Conservation (phyloP, 2,797 vertebrate genomes). For the Hippopotamyrus pictus region DNA sequence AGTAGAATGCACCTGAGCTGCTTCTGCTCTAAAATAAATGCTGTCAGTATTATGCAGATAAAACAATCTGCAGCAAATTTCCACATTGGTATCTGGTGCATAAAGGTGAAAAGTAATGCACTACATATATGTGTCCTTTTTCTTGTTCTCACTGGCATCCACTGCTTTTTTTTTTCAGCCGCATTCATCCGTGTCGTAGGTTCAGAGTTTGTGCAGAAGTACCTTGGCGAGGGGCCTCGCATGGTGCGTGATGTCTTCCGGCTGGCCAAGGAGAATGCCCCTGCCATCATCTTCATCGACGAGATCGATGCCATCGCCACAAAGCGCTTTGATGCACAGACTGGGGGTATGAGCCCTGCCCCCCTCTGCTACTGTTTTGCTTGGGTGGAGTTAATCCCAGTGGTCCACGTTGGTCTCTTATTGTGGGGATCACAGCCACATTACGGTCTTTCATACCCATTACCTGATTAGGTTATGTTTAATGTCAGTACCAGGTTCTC, state of each 20-base stretch:
- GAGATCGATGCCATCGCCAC: slow-evolving; percentile 95
- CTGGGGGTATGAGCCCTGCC: slow-evolving; percentile 62
- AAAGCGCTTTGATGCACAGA: slow-evolving; percentile 91
- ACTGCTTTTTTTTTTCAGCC: slow-evolving; percentile 53
- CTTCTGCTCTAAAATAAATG: neutral
- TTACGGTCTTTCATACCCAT: neutral
- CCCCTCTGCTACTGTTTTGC: neutral
- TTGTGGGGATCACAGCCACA: neutral
- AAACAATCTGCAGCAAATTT: neutral
- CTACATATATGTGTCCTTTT: neutral
- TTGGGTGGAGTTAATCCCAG: neutral
- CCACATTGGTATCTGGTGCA: neutral
- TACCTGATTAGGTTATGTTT: neutral
- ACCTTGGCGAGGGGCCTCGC: slow-evolving; percentile 85
- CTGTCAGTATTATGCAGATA: neutral
- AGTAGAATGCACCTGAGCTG: neutral
- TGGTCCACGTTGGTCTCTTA: neutral
- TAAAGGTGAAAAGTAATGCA: neutral
- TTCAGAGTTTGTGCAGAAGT: slow-evolving; percentile 95
- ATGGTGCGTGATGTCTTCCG: slow-evolving; percentile 95
- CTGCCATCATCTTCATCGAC: slow-evolving; percentile 94
- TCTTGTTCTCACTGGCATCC: neutral
- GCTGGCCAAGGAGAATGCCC: slow-evolving; percentile 93
- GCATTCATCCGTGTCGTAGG: slow-evolving; percentile 92
- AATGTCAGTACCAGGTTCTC: neutral